Evolutionary conservation across 2,797 vertebrate species (phyloP).

Genomic region (Spheniscus humboldti): DNA sequence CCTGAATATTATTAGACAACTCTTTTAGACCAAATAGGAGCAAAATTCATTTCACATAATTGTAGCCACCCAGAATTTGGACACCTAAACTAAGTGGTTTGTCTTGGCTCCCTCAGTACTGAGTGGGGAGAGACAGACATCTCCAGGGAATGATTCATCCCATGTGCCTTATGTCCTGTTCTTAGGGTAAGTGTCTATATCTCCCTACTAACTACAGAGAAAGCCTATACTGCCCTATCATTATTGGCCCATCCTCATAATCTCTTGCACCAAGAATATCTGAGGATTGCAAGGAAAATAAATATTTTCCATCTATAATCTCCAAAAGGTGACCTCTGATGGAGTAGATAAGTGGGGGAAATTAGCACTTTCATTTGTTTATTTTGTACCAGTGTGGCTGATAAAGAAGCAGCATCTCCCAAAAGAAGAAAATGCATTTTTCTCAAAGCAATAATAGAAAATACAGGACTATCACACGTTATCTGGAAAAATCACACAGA

Average conservation of each 20-base stretch:
- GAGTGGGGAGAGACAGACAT: background rate
- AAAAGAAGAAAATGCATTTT: background rate
- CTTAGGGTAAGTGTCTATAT: background rate
- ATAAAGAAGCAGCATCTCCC: background rate
- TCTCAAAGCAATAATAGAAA: background rate
- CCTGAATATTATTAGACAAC: background rate
- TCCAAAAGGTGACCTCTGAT: background rate
- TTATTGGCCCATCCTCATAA: background rate
- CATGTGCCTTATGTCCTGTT: background rate
- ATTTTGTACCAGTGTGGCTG: background rate
- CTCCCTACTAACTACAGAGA: background rate
- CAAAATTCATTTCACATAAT: background rate
- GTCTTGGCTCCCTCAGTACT: background rate
- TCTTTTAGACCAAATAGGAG: background rate
- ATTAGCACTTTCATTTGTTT: slow-evolving; percentile 5
- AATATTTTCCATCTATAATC: background rate
- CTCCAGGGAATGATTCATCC: background rate
- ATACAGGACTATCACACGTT: background rate
- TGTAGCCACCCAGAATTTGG: background rate
- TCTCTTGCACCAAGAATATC: background rate
- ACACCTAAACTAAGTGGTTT: background rate
- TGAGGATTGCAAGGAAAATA: background rate
- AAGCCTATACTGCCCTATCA: background rate
- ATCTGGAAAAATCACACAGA: slow-evolving; percentile 25
- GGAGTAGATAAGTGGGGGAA: background rate